Evolutionary conservation across 2,797 vertebrate species (phyloP), one percentile per base, ranked within the genome.

Genomic region (Ataeniobius toweri): DNA sequence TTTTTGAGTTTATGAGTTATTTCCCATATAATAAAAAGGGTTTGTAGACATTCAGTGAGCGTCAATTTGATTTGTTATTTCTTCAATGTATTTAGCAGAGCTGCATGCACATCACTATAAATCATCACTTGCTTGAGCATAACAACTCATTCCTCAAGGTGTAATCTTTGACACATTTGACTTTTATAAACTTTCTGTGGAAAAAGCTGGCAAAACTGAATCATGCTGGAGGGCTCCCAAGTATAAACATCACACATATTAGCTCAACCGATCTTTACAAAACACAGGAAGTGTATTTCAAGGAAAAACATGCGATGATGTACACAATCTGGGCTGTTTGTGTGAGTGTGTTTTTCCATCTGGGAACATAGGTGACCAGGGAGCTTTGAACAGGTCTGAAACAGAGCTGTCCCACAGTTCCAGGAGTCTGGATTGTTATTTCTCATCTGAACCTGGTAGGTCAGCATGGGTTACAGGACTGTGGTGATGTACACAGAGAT

Each of bases 401-500:
- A 77, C 36, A 18, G 56, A 72, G 53, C 8, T 53, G 48, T 20
- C n/a, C 12, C 6, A n/a, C 48, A 76, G 72, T 74, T 84, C 71
- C 55, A 22, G 39, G 13, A 78, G 78, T 51, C 70, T 22, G 0
- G 55, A 24, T 77, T 74, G 3, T 31, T 14, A 77, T 74, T 77
- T 74, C 85, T 67, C 12, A 24, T 71, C 53, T 16, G 4, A 58
- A 56, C 31, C 48, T 56, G 58, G 3, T 5, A 51, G n/a, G 41
- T 65, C 71, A 87, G 10, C 51, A 96, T 96, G 95, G 89, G 85
- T 50, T 91, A 93, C 91, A 93, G 93, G 82, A 94, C 89, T 0
- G 86, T 93, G 75, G 78, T 95, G 48, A 96, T 95, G 95, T 95
- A 96, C 84, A 85, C 80, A 51, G 95, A 96, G 86, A 96, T 96